Conservation (phyloP, 2,797 vertebrate genomes). For the Nothura maculosa region DNA sequence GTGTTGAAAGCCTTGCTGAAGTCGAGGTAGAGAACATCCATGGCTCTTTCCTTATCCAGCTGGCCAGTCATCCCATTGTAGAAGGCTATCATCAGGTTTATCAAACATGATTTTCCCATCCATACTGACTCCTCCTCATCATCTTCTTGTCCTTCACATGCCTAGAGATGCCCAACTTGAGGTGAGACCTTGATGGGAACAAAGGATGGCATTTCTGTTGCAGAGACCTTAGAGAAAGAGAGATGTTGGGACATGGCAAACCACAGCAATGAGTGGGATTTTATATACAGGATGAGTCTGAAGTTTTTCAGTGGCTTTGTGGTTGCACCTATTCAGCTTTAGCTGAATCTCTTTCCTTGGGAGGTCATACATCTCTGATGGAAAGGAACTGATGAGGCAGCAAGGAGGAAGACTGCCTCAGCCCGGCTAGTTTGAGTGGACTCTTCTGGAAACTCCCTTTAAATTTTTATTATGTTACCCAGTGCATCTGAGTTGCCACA, state of each 20-base stretch:
- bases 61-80: no score
- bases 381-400: not conserved
- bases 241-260: not conserved
- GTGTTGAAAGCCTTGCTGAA: no score
- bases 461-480: not conserved
- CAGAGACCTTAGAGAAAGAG: not conserved
- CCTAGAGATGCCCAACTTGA: not conserved
- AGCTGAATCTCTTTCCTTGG: not conserved
- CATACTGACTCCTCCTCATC: no score
- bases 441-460: not conserved
- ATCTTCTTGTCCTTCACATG: no score
- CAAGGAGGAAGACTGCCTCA: not conserved
- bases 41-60: no score
- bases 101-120: no score
- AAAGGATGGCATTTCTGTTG: not conserved
- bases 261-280: not conserved
- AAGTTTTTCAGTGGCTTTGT: not conserved
- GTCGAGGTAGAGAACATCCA: no score
- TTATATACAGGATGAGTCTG: no score
- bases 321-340: not conserved
- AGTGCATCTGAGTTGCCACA: not conserved
- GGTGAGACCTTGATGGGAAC: not conserved
- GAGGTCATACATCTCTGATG: not conserved
- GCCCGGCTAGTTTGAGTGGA: not conserved
- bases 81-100: no score